phyloP scores from a whole-genome alignment of 2,113 vertebrate genomes.

The Corydoras sp. region DNA sequence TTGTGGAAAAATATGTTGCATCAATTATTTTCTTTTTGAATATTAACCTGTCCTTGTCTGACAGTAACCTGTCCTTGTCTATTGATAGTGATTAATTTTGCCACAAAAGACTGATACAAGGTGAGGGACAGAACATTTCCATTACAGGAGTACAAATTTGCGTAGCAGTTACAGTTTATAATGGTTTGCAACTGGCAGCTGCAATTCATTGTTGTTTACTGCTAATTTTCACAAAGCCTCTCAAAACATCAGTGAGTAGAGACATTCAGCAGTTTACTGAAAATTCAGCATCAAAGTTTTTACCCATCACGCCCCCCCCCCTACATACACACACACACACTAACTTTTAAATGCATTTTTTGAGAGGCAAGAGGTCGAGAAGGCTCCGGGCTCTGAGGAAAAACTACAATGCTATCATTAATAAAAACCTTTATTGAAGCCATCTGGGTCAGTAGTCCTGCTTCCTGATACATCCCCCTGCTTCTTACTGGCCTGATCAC shows the following conservation, averaged over 20 bases:
- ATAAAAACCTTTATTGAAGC: conserved; percentile 12
- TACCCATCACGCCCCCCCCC: too few species aligned
- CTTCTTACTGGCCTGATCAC: conserved; percentile 15
- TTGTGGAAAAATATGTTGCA: not conserved
- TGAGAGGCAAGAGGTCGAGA: conserved; percentile 4
- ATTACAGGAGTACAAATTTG: not conserved
- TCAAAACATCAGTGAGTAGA: conserved; percentile 34
- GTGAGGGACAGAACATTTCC: too few species aligned
- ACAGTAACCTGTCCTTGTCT: too few species aligned
- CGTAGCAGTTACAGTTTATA: not conserved
- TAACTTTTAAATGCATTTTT: not conserved
- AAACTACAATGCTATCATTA: conserved; percentile 17
- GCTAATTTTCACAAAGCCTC: conserved; percentile 23
- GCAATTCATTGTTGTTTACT: conserved; percentile 28
- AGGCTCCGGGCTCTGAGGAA: conserved; percentile 14
- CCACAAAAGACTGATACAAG: too few species aligned
- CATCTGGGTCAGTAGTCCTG: conserved; percentile 27
- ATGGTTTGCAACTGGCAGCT: conserved; percentile 5
- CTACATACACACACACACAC: conserved; percentile 8
- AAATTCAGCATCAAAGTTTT: conserved; percentile 24
- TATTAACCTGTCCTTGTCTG: too few species aligned
- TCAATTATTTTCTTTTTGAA: not conserved
- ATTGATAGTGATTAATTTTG: too few species aligned
- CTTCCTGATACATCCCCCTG: conserved; percentile 18
- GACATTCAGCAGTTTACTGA: conserved; percentile 30